phyloP scores from a whole-genome alignment of 1,140 invertebrate genomes.

The Bombus difficillimus region DNA sequence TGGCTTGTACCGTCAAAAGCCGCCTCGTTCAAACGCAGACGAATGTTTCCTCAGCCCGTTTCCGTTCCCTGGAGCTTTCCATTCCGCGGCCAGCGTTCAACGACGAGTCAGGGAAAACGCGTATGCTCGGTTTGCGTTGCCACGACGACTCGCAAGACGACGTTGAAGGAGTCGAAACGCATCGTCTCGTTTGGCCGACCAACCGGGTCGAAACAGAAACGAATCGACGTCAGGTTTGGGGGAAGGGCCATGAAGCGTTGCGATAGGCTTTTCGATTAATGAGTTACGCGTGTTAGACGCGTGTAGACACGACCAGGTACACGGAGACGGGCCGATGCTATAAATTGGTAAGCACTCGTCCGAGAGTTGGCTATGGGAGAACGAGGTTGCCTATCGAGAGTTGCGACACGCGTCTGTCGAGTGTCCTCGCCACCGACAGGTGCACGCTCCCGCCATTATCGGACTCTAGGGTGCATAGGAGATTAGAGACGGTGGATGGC shows the following conservation, averaged over 20 bases:
- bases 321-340: slow-evolving; percentile 34
- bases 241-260: background rate
- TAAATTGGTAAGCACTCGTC: slow-evolving; percentile 60
- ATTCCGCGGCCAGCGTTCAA: background rate
- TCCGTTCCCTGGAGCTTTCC: slow-evolving; percentile 6
- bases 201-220: background rate
- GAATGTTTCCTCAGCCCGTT: slow-evolving; percentile 20
- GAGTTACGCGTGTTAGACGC: slow-evolving; percentile 34
- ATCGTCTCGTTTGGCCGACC: too few relatives aligned
- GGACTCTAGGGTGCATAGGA: slow-evolving; percentile 52
- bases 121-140: slow-evolving; percentile 48
- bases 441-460: slow-evolving; percentile 65
- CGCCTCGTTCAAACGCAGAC: slow-evolving; percentile 31
- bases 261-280: slow-evolving; percentile 50
- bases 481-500: slow-evolving; percentile 43
- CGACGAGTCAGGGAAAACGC: background rate
- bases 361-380: background rate
- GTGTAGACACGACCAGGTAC: slow-evolving; percentile 52
- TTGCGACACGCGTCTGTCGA: slow-evolving; percentile 2
- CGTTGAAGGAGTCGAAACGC: background rate
- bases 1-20: slow-evolving; percentile 26
- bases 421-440: slow-evolving; percentile 40
- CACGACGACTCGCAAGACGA: slow-evolving; percentile 37
- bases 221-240: background rate
- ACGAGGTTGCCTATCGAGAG: background rate